A percentile compares a stretch with the other conserved stretches of the same genome.
These are phyloP conservation scores for Sebastiscus tertius DNA, from an alignment of 2,797 vertebrate species.

Conservation along the genomic window DNA sequence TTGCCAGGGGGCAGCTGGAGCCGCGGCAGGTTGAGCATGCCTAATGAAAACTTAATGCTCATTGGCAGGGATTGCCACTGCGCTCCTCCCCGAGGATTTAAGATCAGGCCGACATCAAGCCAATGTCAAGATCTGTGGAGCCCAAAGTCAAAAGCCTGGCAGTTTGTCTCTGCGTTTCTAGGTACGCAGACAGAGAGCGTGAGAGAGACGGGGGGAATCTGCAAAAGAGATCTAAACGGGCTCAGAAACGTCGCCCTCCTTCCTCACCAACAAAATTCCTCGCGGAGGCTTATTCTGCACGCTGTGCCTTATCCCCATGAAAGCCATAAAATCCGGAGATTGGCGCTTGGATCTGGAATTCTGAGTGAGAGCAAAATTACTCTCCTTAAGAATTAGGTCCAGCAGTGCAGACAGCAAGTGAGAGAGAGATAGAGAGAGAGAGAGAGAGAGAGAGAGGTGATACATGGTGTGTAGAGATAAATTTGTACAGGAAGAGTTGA, in stretches of 20 bases:
- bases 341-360: conserved; percentile 75
- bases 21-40: conserved; percentile 63
- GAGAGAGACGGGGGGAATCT: conserved; percentile 59
- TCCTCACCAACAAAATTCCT: conserved; percentile 65
- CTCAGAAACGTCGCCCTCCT: conserved; percentile 41
- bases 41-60: conserved; percentile 77
- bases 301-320: conserved; percentile 73
- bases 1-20: conserved; percentile 68
- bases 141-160: conserved; percentile 73
- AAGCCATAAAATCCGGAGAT: conserved; percentile 78
- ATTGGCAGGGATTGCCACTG: conserved; percentile 69
- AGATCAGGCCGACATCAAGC: conserved; percentile 74
- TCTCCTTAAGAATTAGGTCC: conserved; percentile 64
- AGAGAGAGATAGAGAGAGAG: conserved; percentile 15
- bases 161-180: conserved; percentile 48
- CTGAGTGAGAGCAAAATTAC: conserved; percentile 73
- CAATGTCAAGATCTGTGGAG: conserved; percentile 77
- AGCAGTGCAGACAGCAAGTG: conserved; percentile 31
- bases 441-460: conserved; percentile 15
- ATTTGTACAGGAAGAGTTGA: conserved; percentile 6
- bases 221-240: conserved; percentile 67
- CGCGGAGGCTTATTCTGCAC: conserved; percentile 70
- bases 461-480: conserved; percentile 15
- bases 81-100: conserved; percentile 61
- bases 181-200: conserved; percentile 40